phyloP scores from a whole-genome alignment of 2,113 vertebrate species.

The human (Homo sapiens) region GRCh38 chr7:77656501-77657000 shows the following conservation, averaged over 20 bases:
- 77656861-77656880: background rate
- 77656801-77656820: background rate
- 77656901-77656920: constrained; percentile 8
- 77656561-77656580: too few species aligned
- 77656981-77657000: too few species aligned
- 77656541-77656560: too few species aligned
- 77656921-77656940: constrained; percentile 25
- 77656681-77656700: background rate
- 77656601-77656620: too few species aligned
- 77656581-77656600: too few species aligned
- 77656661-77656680: background rate
- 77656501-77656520: too few species aligned
- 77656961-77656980: too few species aligned
- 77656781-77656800: background rate
- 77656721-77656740: background rate
- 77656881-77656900: background rate
- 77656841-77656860: background rate
- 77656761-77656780: background rate
- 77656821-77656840: constrained; percentile 8
- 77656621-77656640: too few species aligned
- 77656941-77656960: constrained; percentile 20
- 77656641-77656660: background rate
- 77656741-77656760: background rate
- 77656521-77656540: too few species aligned
- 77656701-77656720: background rate